Conservation (phyloP, 2,888 invertebrate genomes). For the Ferrisia virgata region DNA sequence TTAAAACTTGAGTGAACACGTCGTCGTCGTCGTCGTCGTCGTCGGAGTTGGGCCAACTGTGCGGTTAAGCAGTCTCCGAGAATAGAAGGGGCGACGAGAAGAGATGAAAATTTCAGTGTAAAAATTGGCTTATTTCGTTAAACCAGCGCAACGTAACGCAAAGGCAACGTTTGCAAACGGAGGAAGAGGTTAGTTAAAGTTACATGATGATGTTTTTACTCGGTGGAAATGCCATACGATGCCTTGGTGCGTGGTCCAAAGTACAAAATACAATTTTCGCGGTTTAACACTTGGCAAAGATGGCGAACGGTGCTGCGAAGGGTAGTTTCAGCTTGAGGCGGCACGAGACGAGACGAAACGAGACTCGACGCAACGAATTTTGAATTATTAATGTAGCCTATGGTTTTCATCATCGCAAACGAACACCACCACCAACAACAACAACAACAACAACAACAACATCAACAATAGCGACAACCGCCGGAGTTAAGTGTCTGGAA, state of each 20-base stretch:
- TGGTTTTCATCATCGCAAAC: too few species aligned
- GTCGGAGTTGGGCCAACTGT: neutral
- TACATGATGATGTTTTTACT: neutral
- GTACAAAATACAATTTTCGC: neutral
- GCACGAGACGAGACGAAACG: too few species aligned
- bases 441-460: neutral
- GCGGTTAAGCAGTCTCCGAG: neutral
- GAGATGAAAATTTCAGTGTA: neutral
- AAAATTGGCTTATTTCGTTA: conserved; percentile 2
- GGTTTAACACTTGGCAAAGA: neutral
- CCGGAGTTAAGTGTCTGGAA: neutral
- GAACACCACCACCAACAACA: too few species aligned
- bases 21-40: neutral
- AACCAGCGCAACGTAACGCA: neutral
- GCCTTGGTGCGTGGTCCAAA: neutral
- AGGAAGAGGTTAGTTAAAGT: neutral
- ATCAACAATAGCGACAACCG: too few species aligned
- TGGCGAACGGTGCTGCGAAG: too few species aligned
- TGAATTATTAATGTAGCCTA: neutral
- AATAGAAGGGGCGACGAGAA: neutral
- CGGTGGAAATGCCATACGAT: neutral
- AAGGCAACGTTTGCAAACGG: too few species aligned
- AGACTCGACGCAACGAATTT: neutral
- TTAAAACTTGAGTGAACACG: conserved; percentile 3
- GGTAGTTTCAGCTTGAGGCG: too few species aligned